Base-by-base conservation (phyloP, 2,888 invertebrate genomes). In the Rhyacophila evoluta region DNA sequence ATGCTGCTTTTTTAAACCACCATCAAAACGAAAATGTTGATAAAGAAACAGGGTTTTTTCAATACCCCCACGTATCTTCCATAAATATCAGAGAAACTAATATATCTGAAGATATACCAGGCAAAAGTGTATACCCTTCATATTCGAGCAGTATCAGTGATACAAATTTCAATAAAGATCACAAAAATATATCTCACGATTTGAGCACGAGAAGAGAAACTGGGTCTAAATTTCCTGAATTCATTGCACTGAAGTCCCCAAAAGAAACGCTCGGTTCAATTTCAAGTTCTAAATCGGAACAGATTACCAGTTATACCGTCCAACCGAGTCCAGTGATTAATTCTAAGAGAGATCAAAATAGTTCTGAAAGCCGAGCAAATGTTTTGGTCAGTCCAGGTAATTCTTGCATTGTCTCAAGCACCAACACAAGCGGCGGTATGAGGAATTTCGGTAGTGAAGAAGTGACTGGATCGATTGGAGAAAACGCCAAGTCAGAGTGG, bases 351-450 rank as follows among this genome's bases (percentile, higher is more conserved):
- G 79, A 71, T n/a, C 10, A 2, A 19, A 28, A 8, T n/a, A 38
- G 5, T 4, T 36, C 74, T 2, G 78, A 38, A 33, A 55, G 68
- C 10, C 72, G 81, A 15, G 29, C 37, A n/a, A 70, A 80, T 27
- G 72, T 80, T 15, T 67, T 81, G 38, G 74, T 79, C 1, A 81
- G 80, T 75, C 81, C 81, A 25, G 75, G 75, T 5, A 81, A 81
- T 33, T 80, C 82, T 0, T 82, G 82, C 33, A 82, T 82, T n/a
- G 82, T 82, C 8, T 82, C 82, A 55, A 82, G 82, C 38, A 80
- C 82, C n/a, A 77, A 81, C 37, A 37, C 80, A 1, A 75, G 38
- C 19, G 75, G 73, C 33, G 29, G 69, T 1, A 36, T 75, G 15
- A 80, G 78, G 38, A 41, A 69, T 27, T 76, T 68, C 11, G 70